phyloP scores from a whole-genome alignment of 2,888 invertebrate species.

The Coleophora flavipennella region DNA sequence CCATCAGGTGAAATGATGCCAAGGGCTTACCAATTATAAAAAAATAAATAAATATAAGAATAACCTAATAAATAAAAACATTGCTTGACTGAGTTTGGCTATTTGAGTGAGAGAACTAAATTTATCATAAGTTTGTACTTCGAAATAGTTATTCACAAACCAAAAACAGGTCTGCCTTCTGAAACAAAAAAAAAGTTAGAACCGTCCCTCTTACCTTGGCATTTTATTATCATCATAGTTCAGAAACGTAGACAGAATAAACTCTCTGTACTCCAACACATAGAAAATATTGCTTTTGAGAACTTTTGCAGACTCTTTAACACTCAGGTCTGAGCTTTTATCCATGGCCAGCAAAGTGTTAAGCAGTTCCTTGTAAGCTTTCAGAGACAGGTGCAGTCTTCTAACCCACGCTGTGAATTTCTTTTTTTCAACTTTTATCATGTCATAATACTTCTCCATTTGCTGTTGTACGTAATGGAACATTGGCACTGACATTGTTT shows the following conservation, averaged over 20 bases:
- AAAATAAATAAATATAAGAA: no score
- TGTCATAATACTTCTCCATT: constrained; percentile 87
- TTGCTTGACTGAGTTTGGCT: no score
- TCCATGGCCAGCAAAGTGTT: constrained; percentile 88
- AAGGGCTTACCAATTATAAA: no score
- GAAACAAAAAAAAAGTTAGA: no score
- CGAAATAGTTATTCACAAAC: no score
- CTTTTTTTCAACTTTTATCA: constrained; percentile 89
- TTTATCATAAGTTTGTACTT: no score
- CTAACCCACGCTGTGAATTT: constrained; percentile 86
- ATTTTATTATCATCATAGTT: constrained; percentile 89
- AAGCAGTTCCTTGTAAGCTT: constrained; percentile 87
- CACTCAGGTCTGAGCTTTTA: constrained; percentile 77
- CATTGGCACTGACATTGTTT: constrained; percentile 91
- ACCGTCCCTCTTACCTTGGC: constrained; percentile 72
- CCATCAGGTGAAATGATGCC: no score
- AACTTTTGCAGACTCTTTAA: constrained; percentile 86
- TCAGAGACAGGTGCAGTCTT: constrained; percentile 87
- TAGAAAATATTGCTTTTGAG: constrained; percentile 95
- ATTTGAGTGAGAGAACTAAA: no score
- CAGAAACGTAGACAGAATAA: constrained; percentile 84
- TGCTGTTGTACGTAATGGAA: constrained; percentile 97
- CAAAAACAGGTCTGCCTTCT: no score
- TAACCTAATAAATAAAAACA: no score
- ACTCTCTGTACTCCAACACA: constrained; percentile 94